A percentile compares a stretch with the other conserved stretches of the same genome.
These are phyloP conservation scores for Drosophila arawakana DNA, from an alignment of 1,140 invertebrate species.

Conservation along the genomic window DNA sequence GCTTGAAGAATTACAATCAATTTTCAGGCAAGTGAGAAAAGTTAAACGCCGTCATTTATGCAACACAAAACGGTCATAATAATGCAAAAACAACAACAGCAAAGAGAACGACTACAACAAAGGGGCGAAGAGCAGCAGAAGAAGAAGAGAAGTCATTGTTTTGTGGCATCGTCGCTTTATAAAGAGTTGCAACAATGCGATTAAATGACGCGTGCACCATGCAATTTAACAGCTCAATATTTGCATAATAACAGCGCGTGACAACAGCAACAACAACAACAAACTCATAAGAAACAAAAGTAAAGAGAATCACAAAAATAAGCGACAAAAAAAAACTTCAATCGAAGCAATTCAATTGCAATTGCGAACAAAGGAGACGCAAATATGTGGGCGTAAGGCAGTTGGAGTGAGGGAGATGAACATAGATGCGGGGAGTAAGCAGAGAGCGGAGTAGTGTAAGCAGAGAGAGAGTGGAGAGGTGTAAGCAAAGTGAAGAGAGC, in stretches of 20 bases:
- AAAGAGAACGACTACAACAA: constrained; percentile 33
- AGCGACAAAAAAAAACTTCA: neutral
- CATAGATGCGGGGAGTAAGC: neutral
- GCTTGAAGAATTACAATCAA: constrained; percentile 41
- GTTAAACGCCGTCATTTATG: constrained; percentile 75
- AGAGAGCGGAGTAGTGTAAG: too few species aligned
- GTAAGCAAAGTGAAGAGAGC: neutral
- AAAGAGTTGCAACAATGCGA: constrained; percentile 61
- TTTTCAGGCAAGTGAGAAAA: constrained; percentile 69
- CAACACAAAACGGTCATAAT: constrained; percentile 75
- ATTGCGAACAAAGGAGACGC: constrained; percentile 38
- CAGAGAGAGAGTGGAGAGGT: too few species aligned
- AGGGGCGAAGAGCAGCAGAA: neutral
- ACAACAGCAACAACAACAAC: constrained; percentile 50
- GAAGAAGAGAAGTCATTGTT: constrained; percentile 45
- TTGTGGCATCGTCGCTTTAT: constrained; percentile 34
- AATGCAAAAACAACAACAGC: constrained; percentile 40
- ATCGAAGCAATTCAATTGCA: constrained; percentile 51
- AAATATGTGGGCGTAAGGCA: constrained; percentile 31
- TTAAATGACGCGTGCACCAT: constrained; percentile 76
- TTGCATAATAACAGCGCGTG: constrained; percentile 82
- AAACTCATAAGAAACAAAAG: neutral
- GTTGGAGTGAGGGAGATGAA: neutral
- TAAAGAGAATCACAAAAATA: neutral
- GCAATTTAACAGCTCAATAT: constrained; percentile 79